phyloP scores from a whole-genome alignment of 1,140 invertebrate genomes.

The Cecropterus lyciades region DNA sequence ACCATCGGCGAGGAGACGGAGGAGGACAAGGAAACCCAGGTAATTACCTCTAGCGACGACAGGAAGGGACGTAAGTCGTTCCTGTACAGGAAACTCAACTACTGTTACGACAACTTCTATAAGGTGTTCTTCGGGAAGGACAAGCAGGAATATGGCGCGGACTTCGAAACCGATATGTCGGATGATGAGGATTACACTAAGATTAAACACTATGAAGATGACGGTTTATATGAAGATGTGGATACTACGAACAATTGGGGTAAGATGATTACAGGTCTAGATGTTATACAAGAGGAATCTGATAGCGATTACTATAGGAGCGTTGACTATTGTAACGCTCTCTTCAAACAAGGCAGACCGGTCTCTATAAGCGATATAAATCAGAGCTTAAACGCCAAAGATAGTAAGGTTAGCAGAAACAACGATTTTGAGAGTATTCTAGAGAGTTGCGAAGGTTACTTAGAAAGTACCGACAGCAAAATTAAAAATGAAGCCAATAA shows the following conservation, averaged over 20 bases:
- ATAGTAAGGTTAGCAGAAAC: conserved; percentile 31
- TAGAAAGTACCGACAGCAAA: conserved; percentile 48
- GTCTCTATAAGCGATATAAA: conserved; percentile 43
- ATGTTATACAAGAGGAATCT: conserved; percentile 80
- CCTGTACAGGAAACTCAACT: conserved; percentile 77
- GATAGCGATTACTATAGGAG: conserved; percentile 81
- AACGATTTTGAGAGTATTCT: conserved; percentile 60
- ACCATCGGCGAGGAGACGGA: conserved; percentile 97
- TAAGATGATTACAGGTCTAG: conserved; percentile 56
- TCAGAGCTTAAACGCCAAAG: conserved; percentile 20
- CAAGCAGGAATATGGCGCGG: conserved; percentile 54
- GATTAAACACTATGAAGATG: conserved; percentile 60
- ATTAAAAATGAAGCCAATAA: background rate
- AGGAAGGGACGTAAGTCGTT: conserved; percentile 66
- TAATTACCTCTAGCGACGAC: conserved; percentile 56
- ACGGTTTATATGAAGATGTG: conserved; percentile 79
- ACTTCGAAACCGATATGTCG: conserved; percentile 51
- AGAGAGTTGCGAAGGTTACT: conserved; percentile 63
- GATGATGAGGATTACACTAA: conserved; percentile 40
- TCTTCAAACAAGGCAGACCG: conserved; percentile 44
- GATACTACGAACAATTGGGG: conserved; percentile 65
- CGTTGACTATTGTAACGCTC: conserved; percentile 65
- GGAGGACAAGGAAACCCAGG: conserved; percentile 90
- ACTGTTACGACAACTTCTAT: conserved; percentile 81
- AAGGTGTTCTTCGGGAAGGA: conserved; percentile 72